Conservation (phyloP, 1,140 invertebrate species). For the Stratiolaelaps scimitus region DNA sequence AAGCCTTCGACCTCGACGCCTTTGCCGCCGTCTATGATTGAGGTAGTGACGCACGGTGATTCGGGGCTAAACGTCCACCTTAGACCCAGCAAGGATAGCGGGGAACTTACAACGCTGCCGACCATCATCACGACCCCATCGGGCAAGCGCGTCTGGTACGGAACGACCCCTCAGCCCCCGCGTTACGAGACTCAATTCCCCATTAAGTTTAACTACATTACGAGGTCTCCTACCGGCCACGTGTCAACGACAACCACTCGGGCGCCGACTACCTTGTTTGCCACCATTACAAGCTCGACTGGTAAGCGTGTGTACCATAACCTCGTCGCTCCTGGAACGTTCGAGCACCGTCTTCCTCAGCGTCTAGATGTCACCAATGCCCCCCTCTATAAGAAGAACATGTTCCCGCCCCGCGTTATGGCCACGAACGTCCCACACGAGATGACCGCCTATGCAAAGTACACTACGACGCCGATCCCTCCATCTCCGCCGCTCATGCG, state of each 20-base stretch:
- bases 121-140: not conserved
- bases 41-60: conserved; percentile 23
- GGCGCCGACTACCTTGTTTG: not conserved
- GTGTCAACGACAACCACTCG: not conserved
- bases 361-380: conserved; percentile 10
- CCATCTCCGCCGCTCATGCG: conserved; percentile 20
- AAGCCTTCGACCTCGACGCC: conserved; percentile 19
- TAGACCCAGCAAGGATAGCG: not conserved
- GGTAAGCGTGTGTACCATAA: conserved; percentile 17
- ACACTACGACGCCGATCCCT: conserved; percentile 23
- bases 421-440: conserved; percentile 20
- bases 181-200: conserved; percentile 27
- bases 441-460: conserved; percentile 27
- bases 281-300: not conserved
- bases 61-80: conserved; percentile 21
- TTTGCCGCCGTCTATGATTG: conserved; percentile 14
- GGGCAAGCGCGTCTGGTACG: conserved; percentile 16
- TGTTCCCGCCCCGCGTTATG: conserved; percentile 24
- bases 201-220: conserved; percentile 26
- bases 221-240: not conserved
- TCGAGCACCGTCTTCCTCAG: conserved; percentile 12
- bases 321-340: not conserved
- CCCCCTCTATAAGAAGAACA: conserved; percentile 27
- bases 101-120: conserved; percentile 6
- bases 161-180: conserved; percentile 4